phyloP scores from a whole-genome alignment of 2,797 vertebrate genomes.

The Brachymystax lenok region DNA sequence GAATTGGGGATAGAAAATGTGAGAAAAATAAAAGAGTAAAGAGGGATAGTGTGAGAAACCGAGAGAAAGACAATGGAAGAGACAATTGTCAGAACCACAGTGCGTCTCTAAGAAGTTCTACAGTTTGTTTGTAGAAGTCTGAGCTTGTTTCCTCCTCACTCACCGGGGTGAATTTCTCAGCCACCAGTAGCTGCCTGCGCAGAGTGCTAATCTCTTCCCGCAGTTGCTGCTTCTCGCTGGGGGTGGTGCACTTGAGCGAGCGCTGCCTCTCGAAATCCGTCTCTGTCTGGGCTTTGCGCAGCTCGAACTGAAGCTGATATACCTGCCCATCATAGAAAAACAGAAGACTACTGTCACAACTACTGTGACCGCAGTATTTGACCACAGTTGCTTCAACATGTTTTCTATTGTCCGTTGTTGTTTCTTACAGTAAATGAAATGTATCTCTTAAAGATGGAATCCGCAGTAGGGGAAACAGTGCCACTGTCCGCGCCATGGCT shows the following conservation, averaged over 20 bases:
- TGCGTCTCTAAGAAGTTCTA: not conserved
- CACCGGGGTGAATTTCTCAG: slow-evolving; percentile 77
- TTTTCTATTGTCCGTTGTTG: too few relatives aligned
- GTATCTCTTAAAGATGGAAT: too few relatives aligned
- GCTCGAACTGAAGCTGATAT: slow-evolving; percentile 80
- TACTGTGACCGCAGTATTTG: too few relatives aligned
- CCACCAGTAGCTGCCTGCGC: slow-evolving; percentile 65
- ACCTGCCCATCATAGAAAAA: slow-evolving; percentile 65
- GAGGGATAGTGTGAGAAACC: slow-evolving; percentile 4
- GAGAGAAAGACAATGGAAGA: not conserved
- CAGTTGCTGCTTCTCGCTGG: slow-evolving; percentile 66
- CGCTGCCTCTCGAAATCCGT: slow-evolving; percentile 70
- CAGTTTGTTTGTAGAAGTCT: not conserved
- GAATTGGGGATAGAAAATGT: slow-evolving; percentile 15
- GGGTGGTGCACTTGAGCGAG: slow-evolving; percentile 57
- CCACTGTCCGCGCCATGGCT: too few relatives aligned
- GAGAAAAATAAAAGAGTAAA: not conserved
- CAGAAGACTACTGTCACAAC: not conserved
- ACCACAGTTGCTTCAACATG: too few relatives aligned
- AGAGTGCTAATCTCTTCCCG: slow-evolving; percentile 77
- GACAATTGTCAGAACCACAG: not conserved
- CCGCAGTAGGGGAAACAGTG: too few relatives aligned
- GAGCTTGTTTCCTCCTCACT: slow-evolving; percentile 29
- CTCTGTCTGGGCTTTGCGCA: slow-evolving; percentile 73
- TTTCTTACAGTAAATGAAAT: too few relatives aligned